Base-by-base conservation (phyloP, 2,797 vertebrate species). In the Mastacembelus armatus region DNA sequence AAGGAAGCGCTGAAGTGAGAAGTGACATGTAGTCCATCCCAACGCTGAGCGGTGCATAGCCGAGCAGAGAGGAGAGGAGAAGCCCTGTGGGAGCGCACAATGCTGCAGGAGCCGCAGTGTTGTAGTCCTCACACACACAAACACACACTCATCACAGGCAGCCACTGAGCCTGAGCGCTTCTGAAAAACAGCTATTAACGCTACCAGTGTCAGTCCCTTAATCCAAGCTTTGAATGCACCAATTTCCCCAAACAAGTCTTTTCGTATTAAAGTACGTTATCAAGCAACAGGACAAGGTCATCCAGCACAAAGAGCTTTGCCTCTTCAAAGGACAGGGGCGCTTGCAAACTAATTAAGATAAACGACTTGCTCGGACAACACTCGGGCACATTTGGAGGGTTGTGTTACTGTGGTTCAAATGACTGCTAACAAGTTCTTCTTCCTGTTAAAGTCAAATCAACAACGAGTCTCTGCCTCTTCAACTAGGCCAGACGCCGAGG, bases 401-500 rank as follows among this genome's bases (percentile, higher is more conserved):
- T 24, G 70, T 2, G 60, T 39, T 51, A 3, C 58, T 38, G 64
- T 26, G 50, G 49, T 40, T 58, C 61, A 69, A 56, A n/a, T 15
- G 44, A 63, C 78, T 40, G 66, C 70, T 61, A 52, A 65, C 67
- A 42, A 22, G 39, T 55, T 62, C 16, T 27, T 16, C 69, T 65
- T 48, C 39, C 16, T 3, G 49, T 16, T 49, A 61, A 47, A 72
- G 32, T 29, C 12, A 78, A 48, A 66, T 11, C 24, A 36, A 50
- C 61, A 9, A 19, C 30, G 52, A 4, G 15, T 4, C 30, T 39
- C 80, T 68, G 78, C 47, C 70, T 74, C 68, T 48, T 60, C 59
- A 90, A 84, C 62, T 85, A 71, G 87, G 89, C 66, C 86, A 88
- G 54, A 75, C 59, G 47, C 71, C 47, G 49, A 71, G 89, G 84